phyloP scores from a whole-genome alignment of 2,113 vertebrate genomes.

The Brienomyrus brachyistius region DNA sequence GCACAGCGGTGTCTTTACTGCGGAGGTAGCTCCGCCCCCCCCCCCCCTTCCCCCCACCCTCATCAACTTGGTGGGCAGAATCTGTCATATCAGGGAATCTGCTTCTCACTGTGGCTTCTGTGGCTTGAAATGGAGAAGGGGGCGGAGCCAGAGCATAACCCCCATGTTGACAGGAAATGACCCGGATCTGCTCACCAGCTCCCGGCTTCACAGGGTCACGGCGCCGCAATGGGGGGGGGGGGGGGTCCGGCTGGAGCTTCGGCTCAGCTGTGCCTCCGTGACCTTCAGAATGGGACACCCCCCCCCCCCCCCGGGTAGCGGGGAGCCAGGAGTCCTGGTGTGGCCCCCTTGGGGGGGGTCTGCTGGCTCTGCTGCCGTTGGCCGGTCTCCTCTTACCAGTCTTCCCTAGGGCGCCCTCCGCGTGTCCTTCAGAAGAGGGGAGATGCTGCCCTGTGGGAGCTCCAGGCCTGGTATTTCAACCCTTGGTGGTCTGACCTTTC shows the following conservation, averaged over 20 bases:
- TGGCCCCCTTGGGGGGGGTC: neutral
- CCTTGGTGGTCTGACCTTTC: constrained; percentile 69
- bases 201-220: neutral
- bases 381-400: constrained; percentile 34
- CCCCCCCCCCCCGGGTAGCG: neutral
- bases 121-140: neutral
- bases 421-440: constrained; percentile 62
- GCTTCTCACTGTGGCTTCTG: neutral
- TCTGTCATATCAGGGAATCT: neutral
- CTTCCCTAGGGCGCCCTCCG: constrained; percentile 62
- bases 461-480: constrained; percentile 61
- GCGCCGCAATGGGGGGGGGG: neutral
- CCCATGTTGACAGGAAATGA: neutral
- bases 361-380: constrained; percentile 31
- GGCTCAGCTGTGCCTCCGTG: constrained; percentile 7
- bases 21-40: too few relatives aligned
- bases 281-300: neutral
- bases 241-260: neutral
- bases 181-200: neutral
- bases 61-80: neutral
- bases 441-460: constrained; percentile 45
- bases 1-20: neutral
- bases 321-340: neutral
- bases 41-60: neutral
- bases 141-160: neutral